Conservation (phyloP, 2,797 vertebrate genomes). For the Loris lydekkerianus region DNA sequence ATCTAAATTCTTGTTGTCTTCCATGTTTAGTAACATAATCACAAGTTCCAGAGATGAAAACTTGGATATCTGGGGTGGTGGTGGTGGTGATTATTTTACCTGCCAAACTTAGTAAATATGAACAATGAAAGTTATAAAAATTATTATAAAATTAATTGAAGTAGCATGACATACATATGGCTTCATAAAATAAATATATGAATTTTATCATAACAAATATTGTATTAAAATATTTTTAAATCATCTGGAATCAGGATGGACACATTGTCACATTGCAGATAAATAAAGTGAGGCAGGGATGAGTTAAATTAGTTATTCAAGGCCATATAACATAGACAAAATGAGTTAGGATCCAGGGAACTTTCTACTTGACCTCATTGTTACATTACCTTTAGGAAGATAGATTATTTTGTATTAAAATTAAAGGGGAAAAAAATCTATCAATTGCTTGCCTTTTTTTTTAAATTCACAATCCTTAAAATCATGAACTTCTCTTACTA, state of each 20-base stretch:
- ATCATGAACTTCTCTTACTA: background rate
- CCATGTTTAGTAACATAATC: background rate
- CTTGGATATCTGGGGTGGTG: background rate
- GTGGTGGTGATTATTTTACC: background rate
- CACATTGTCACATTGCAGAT: background rate
- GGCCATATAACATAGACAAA: background rate
- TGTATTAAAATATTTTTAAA: conserved; percentile 27
- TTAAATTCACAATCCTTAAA: conserved; percentile 3
- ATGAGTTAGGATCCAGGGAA: background rate
- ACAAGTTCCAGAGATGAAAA: background rate
- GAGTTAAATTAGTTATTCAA: conserved; percentile 4
- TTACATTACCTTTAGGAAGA: background rate
- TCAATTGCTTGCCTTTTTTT: conserved; percentile 2
- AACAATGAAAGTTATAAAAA: conserved; percentile 30
- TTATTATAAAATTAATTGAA: background rate
- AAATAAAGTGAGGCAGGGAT: background rate
- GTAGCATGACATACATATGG: background rate
- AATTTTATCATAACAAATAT: background rate
- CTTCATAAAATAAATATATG: background rate
- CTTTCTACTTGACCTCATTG: background rate
- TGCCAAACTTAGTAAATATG: conserved; percentile 1
- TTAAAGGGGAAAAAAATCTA: conserved; percentile 29
- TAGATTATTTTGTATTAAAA: background rate
- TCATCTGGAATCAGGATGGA: background rate
- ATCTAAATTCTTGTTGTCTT: background rate